Evolutionary conservation across 2,888 invertebrate species (phyloP).

Genomic region (Hemaris fuciformis): DNA sequence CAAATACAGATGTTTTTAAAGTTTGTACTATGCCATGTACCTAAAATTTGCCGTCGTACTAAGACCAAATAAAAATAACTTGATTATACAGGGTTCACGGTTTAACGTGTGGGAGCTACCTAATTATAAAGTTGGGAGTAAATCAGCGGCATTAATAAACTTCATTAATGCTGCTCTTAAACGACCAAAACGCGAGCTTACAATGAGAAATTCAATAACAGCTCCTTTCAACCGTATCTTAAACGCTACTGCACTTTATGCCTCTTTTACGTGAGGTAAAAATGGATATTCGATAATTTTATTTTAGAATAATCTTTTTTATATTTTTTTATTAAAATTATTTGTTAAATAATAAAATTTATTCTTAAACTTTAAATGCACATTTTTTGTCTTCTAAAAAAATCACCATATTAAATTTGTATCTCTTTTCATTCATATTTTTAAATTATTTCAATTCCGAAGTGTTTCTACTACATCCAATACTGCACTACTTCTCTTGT

Average conservation of each 20-base stretch:
- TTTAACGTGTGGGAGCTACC: constrained; percentile 40
- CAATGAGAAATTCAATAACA: constrained; percentile 65
- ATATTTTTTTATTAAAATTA: too few species aligned
- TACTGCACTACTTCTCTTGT: too few species aligned
- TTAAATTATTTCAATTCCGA: too few species aligned
- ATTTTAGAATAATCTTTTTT: background rate
- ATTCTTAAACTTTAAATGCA: too few species aligned
- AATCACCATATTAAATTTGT: too few species aligned
- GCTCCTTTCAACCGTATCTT: constrained; percentile 48
- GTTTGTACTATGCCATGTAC: too few species aligned
- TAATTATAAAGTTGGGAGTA: constrained; percentile 40
- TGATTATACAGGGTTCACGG: constrained; percentile 15
- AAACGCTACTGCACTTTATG: constrained; percentile 40
- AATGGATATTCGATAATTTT: constrained; percentile 32
- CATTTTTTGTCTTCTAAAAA: too few species aligned
- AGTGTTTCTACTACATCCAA: too few species aligned
- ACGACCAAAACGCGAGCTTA: constrained; percentile 59
- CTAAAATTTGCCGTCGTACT: too few species aligned
- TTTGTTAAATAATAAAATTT: too few species aligned
- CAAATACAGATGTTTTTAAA: too few species aligned
- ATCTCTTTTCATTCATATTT: too few species aligned
- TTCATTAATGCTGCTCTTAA: constrained; percentile 46
- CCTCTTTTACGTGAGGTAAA: constrained; percentile 27
- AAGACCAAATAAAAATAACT: background rate
- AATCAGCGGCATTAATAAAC: constrained; percentile 44